phyloP scores from a whole-genome alignment of 2,113 vertebrate genomes.

The Saiga tatarica region DNA sequence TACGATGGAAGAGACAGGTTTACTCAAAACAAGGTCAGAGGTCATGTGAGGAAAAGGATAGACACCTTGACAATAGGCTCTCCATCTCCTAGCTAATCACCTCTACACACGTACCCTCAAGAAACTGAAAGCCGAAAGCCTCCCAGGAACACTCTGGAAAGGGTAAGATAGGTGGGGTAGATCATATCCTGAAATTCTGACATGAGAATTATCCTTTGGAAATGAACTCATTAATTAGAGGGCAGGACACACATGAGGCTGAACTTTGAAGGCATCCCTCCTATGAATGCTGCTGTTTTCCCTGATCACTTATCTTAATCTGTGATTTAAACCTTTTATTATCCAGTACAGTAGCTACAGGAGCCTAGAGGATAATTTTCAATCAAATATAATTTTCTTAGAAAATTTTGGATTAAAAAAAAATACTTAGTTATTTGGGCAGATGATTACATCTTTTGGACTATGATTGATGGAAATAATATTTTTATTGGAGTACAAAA shows the following conservation, averaged over 20 bases:
- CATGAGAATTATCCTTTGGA: neutral
- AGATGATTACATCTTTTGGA: conserved; percentile 11
- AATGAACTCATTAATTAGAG: neutral
- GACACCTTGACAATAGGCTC: neutral
- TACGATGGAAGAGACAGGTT: neutral
- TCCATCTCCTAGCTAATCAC: neutral
- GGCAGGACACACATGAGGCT: neutral
- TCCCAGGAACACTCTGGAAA: neutral
- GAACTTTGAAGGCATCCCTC: neutral
- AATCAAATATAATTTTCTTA: conserved; percentile 40
- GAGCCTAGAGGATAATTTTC: conserved; percentile 44
- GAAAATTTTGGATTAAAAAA: conserved; percentile 49
- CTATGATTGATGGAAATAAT: neutral
- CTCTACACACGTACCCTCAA: neutral
- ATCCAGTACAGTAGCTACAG: neutral
- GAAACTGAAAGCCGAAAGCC: neutral
- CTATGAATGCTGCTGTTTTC: neutral
- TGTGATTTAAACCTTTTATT: conserved; percentile 16
- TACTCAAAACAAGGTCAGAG: neutral
- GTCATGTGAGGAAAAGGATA: neutral
- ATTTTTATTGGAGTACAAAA: neutral
- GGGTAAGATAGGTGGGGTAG: neutral
- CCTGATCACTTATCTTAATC: neutral
- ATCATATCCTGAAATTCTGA: neutral
- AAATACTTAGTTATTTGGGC: neutral